Evolutionary conservation across 2,113 vertebrate genomes (phyloP), one percentile per base, ranked within the genome.

Genomic region (Platysternon megacephalum): DNA sequence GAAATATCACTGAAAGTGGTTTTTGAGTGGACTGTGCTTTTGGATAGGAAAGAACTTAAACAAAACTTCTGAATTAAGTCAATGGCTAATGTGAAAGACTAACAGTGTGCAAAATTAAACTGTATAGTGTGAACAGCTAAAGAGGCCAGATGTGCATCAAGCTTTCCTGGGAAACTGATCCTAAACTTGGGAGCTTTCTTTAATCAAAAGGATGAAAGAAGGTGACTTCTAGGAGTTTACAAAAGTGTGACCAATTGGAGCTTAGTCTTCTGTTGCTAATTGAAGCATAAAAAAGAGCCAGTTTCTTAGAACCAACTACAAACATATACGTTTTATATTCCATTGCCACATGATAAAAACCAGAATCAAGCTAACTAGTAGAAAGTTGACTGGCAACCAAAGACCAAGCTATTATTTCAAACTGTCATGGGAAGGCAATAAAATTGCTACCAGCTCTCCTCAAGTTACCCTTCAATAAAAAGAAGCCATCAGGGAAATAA

Each of bases 361-460:
- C 97, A 98, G 97, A 98, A 98, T 98, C 96, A 93, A 97, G 95
- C 93, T 97, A 95, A 97, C 97, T 98, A 68, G 95, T 97, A 97
- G 91, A 98, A 98, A 96, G 97, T 90, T 96, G 94, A 98, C 93
- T 97, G 96, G 94, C 97, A 98, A 98, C 95, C 97, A 97, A 98
- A 98, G 97, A 97, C 95, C 90, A 96, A 90, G 96, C 97, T 98
- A 98, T 98, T 98, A 98, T 98, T 98, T 98, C 97, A 97, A 98
- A 98, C 96, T 98, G 97, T 98, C 98, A 98, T 90, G 97, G 98
- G 98, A 98, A 98, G 95, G 97, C 98, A 98, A 96, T 98, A 97
- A 98, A 98, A 98, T 98, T 98, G 98, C 98, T 98, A 98, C 98
- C 97, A 98, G 97, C 98, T 98, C 98, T 98, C 96, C 98, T 98